These are phyloP conservation scores for Mus spretus DNA, from an alignment of 2,797 vertebrate species.

Conservation along the genomic window DNA sequence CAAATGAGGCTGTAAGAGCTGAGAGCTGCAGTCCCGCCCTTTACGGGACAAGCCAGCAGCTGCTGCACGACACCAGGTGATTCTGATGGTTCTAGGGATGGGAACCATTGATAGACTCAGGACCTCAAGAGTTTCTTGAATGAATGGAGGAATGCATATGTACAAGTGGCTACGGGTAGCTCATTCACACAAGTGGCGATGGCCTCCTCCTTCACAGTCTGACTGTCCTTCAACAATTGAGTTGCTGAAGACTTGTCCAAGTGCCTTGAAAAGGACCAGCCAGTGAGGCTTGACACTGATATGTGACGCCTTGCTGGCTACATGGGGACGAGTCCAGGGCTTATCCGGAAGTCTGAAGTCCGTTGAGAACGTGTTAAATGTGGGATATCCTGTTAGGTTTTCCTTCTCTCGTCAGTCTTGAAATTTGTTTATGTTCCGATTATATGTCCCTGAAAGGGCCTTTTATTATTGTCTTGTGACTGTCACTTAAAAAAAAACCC, in stretches of 20 bases:
- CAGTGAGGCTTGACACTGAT: constrained; percentile 77
- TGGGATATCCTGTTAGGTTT: constrained; percentile 77
- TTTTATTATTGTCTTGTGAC: constrained; percentile 78
- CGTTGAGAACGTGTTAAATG: constrained; percentile 79
- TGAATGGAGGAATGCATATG: not conserved
- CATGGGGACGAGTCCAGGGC: constrained; percentile 73
- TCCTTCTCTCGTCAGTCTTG: constrained; percentile 73
- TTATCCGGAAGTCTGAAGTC: constrained; percentile 73
- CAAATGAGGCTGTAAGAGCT: not conserved
- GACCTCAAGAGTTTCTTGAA: not conserved
- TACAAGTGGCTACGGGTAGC: not conserved
- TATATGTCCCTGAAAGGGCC: constrained; percentile 81
- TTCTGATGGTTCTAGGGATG: not conserved
- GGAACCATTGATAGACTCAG: not conserved
- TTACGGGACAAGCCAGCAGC: not conserved
- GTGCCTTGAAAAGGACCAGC: constrained; percentile 74
- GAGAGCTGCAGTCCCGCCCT: not conserved
- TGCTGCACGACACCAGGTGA: not conserved
- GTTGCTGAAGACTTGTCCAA: constrained; percentile 11
- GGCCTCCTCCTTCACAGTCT: not conserved
- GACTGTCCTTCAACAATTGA: not conserved
- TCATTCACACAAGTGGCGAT: not conserved
- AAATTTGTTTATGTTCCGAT: constrained; percentile 74
- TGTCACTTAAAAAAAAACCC: constrained; percentile 76
- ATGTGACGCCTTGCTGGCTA: constrained; percentile 75